A percentile compares a stretch with the other conserved stretches of the same genome.
phyloP scores from a whole-genome alignment of 2,888 invertebrate species.

The Gortyna flavago region DNA sequence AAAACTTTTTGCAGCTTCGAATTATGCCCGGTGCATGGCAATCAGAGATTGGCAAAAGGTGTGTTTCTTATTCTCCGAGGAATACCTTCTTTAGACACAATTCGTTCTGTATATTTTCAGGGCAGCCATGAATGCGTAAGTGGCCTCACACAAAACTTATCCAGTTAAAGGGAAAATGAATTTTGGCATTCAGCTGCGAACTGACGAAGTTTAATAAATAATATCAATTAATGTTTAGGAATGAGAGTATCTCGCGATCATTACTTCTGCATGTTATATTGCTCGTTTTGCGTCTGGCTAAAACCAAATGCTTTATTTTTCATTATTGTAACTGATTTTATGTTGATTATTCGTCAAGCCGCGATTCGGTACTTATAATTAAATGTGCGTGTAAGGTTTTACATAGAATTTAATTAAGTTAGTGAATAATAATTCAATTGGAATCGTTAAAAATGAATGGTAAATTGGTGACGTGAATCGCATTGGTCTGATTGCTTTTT shows the following conservation, averaged over 20 bases:
- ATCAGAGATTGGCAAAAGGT: neutral
- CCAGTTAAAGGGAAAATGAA: neutral
- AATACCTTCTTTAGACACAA: neutral
- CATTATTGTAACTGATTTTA: slow-evolving; percentile 49
- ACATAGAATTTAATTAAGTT: slow-evolving; percentile 32
- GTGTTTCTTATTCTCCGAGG: neutral
- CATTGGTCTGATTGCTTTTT: slow-evolving; percentile 36
- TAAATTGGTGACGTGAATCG: slow-evolving; percentile 19
- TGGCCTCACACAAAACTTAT: neutral
- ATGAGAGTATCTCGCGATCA: slow-evolving; percentile 45
- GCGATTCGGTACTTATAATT: slow-evolving; percentile 28
- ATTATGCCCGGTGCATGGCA: neutral
- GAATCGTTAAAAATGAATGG: slow-evolving; percentile 36
- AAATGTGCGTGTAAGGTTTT: slow-evolving; percentile 43
- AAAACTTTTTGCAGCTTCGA: slow-evolving; percentile 16
- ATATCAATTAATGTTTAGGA: slow-evolving; percentile 40
- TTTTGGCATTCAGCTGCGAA: slow-evolving; percentile 15
- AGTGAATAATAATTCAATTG: slow-evolving; percentile 26
- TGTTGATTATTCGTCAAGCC: slow-evolving; percentile 50
- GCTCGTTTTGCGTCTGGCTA: slow-evolving; percentile 41
- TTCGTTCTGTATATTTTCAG: neutral
- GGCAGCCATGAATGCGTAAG: neutral
- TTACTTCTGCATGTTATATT: slow-evolving; percentile 20
- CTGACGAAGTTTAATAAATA: slow-evolving; percentile 25
- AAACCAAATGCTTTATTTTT: slow-evolving; percentile 50